Evolutionary conservation across 1,140 invertebrate species (phyloP), one percentile per base, ranked within the genome.

Genomic region (Calosoma granatense): DNA sequence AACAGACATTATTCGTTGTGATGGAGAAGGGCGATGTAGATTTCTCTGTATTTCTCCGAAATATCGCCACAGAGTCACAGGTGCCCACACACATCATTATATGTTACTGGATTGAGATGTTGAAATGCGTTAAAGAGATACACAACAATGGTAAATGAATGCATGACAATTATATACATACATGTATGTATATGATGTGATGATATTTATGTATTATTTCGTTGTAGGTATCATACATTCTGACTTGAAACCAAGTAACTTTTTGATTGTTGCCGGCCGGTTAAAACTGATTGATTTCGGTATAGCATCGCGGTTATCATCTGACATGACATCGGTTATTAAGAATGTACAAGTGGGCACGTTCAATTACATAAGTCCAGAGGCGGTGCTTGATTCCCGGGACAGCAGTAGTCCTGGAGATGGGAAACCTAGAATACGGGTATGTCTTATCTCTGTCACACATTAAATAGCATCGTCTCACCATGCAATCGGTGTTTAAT

Each of bases 281-380:
- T 71, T 99, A 2, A 98, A 98, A 76, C 74, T 98, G 20, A 99
- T 99, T 60, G 96, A 99, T 76, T 98, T 99, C 77, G 96, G 95
- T 20, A 98, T 98, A 64, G 89, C 96, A n/a, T 90, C 91, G 51
- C 85, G 84, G 53, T 81, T 98, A 53, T 85, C 91, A 64, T 77
- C 81, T 41, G 94, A 98, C 68, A 87, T 86, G 69, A 98, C 95
- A 0, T 92, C 89, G 65, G 87, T 97, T 26, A 76, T 90, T 14
- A 92, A 91, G 69, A 83, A 88, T 61, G 81, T 81, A 55, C 83
- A 82, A 52, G 81, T 83, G 39, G 95, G 96, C 21, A 98, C 95
- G 0, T 84, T 92, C 64, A 97, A 95, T 73, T 98, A 95, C 72
- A 98, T 98, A 71, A 94, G 92, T 72, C 96, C 96, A 0, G 96